Base-by-base conservation (phyloP, 2,113 vertebrate species). In the Phrynocephalus versicolor region DNA sequence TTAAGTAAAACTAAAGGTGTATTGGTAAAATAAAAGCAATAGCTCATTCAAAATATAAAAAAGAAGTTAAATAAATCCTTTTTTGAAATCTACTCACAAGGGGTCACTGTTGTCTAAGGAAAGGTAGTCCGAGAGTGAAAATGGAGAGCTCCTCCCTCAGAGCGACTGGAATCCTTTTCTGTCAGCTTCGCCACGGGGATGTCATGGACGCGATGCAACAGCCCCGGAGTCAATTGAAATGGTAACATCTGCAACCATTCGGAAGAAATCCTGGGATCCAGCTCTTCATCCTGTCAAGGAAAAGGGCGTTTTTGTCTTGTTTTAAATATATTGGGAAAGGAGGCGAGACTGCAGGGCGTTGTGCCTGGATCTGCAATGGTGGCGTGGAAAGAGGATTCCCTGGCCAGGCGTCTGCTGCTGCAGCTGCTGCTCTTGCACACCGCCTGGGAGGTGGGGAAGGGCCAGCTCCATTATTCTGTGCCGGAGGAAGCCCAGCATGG, bases 101-200 rank as follows among this genome's bases (percentile, higher is more conserved):
- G 90, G 93, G 93, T 94, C 93, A 88, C 89, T 94, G 91, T 93
- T 92, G 76, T 83, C 91, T 91, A 93, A 92, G 57, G 91, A 90
- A 51, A 33, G 41, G 75, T 18, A 82, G 27, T 16, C 12, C n/a
- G n/a, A n/a, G n/a, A n/a, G n/a, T n/a, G n/a, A n/a, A n/a, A 79
- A 74, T 67, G 3, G 58, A 70, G 74, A 1, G 62, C 33, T 81
- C 81, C 83, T 81, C 89, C 77, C 83, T 82, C 76, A 51, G 60
- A 64, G n/a, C 45, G 73, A 70, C 37, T 33, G 79, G 83, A 81
- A 87, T 87, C 60, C 82, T 16, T 35, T 1, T 18, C 73, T 74
- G 76, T 3, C 27, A 79, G 62, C 30, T 39, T 45, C 71, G 81
- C 81, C 72, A 64, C 16, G 21, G 23, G 27, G 65, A 78, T 35